Base-by-base conservation (phyloP, 1,140 invertebrate species). In the Anthonomus grandis region DNA sequence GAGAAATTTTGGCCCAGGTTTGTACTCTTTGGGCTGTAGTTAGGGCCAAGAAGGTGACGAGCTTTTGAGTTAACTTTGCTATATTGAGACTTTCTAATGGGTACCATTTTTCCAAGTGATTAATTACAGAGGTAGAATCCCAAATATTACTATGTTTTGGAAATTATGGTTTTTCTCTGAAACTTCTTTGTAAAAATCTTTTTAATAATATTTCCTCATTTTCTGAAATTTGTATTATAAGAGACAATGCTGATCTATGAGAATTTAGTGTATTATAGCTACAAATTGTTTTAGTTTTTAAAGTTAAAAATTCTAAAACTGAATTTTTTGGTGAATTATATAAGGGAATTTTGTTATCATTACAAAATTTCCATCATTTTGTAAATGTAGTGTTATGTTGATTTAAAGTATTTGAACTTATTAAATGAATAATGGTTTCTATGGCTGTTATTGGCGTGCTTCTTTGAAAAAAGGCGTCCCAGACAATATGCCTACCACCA, bases 301-400 rank as follows among this genome's bases (percentile, higher is more conserved):
- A 13, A 4, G 13, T 13, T 2, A 15, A 42, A 19, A 42, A 42
- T 12, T 13, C 19, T 4, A 38, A 18, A 19, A 36, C 15, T 21
- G 13, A 39, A 15, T 27, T 19, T 22, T 41, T 51, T 15, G 12
- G 12, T 4, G 31, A 23, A 13, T 44, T 21, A 21, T 41, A 51
- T 15, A 17, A 15, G n/a, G 31, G 10, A 4, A 44, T 31, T 12
- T 21, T 39, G 3, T 15, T 10, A 4, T 6, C 13, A 8, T 3
- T 45, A 15, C 50, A 53, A 15, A 44, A 53, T 10, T 53, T 3
- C 48, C 48, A 51, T 21, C 47, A 51, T 15, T 15, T 15, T 21
- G 18, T 19, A n/a, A 51, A 21, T 19, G 31, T 39, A 9, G 21
- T n/a, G n/a, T n/a, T n/a, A n/a, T n/a, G n/a, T n/a, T n/a, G n/a